phyloP scores from a whole-genome alignment of 2,797 vertebrate genomes.

The Bovichtus diacanthus region DNA sequence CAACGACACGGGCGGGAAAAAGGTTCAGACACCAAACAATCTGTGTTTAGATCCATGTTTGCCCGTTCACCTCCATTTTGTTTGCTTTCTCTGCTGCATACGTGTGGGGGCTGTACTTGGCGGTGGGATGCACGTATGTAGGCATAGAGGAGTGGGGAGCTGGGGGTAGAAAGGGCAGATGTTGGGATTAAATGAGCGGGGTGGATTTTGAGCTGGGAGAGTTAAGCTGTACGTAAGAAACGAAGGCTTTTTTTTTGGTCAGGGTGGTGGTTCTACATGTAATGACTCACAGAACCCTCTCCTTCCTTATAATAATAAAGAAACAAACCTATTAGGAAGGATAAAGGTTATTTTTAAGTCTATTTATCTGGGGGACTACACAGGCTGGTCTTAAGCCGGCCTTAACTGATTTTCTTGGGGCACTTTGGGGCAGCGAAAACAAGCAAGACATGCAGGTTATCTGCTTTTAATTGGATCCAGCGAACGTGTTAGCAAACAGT shows the following conservation, averaged over 20 bases:
- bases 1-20: constrained; percentile 48
- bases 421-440: background rate
- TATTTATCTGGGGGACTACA: background rate
- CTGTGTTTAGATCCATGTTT: constrained; percentile 58
- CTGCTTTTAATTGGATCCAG: background rate
- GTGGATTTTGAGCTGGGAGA: constrained; percentile 49
- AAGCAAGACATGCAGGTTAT: background rate
- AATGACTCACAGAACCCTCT: constrained; percentile 26
- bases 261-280: constrained; percentile 9
- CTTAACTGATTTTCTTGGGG: background rate
- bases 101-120: constrained; percentile 46
- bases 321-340: constrained; percentile 11
- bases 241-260: constrained; percentile 1
- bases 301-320: constrained; percentile 9
- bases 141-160: constrained; percentile 26
- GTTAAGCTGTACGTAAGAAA: constrained; percentile 46
- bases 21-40: constrained; percentile 64
- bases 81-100: constrained; percentile 49
- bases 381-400: background rate
- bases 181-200: constrained; percentile 61
- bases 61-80: constrained; percentile 45
- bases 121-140: constrained; percentile 21
- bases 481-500: background rate
- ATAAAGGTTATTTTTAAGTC: constrained; percentile 7
- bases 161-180: constrained; percentile 58